A percentile compares a stretch with the other conserved stretches of the same genome.
These are phyloP conservation scores for Syngnathus floridae DNA, from an alignment of 2,113 vertebrate species.

Conservation along the genomic window DNA sequence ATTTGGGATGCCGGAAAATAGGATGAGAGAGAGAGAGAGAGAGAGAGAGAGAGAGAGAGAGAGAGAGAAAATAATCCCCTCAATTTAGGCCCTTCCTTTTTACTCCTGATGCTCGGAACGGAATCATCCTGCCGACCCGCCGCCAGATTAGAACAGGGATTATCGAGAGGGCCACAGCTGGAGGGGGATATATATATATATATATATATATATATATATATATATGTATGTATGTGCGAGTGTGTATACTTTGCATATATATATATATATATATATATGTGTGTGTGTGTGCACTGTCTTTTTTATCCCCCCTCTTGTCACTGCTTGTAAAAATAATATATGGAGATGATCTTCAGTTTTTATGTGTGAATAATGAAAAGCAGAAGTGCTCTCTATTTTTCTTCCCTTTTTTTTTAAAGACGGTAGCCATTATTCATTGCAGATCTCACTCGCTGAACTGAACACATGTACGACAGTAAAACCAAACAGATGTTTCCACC, in stretches of 20 bases:
- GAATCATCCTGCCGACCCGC: constrained; percentile 7
- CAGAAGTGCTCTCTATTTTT: background rate
- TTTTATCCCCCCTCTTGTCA: background rate
- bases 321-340: background rate
- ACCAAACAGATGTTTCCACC: background rate
- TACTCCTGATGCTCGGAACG: constrained; percentile 10
- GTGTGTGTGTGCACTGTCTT: no score
- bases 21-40: constrained; percentile 33
- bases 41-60: constrained; percentile 38
- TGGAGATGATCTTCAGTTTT: background rate
- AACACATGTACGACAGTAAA: background rate
- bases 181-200: constrained; percentile 1
- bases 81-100: constrained; percentile 51
- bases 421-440: background rate
- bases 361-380: background rate
- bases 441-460: background rate
- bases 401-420: background rate
- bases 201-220: no score
- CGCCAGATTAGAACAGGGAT: constrained; percentile 54
- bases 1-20: constrained; percentile 36
- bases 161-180: constrained; percentile 52
- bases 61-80: constrained; percentile 53
- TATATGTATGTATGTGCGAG: no score
- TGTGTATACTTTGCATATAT: no score
- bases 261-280: no score